Base-by-base conservation (phyloP, 2,797 vertebrate genomes). In the Scolopax bukidnonensis region DNA sequence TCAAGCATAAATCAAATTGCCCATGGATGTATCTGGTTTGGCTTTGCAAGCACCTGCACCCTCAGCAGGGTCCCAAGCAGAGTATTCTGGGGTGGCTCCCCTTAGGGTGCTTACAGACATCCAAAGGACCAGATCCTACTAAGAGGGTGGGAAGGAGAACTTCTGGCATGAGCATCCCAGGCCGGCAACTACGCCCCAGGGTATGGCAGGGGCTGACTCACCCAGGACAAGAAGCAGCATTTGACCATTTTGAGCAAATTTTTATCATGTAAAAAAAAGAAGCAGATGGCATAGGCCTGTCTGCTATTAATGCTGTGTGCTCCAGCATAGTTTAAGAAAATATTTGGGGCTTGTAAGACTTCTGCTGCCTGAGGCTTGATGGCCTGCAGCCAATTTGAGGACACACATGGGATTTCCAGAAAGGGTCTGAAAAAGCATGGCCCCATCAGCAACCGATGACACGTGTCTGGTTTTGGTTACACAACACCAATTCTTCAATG, bases 1-100 rank as follows among this genome's bases (percentile, higher is more conserved):
- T 21, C 0, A 0, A 57, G 51, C 36, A 74, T 21, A 64, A 50
- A 38, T 2, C 3, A 12, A 30, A 23, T 32, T 83, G 79, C 48
- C n/a, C 2, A 0, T 10, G 33, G 76, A 45, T 0, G 0, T 16
- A 15, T 24, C 57, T 50, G 53, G n/a, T 10, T 32, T 0, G 3
- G 40, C 19, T 54, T 47, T n/a, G 48, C 19, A 9, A 64, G 73
- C 43, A 54, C 32, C 33, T 5, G 3, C 48, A 18, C 12, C 32
- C 38, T 53, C 21, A 16, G 12, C 32, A 63, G 73, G 33, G 5
- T 75, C 48, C 53, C 53, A 50, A 3, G 43, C 16, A 14, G n/a
- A 32, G 16, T 11, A 19, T 25, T 65, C n/a, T 64, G 19, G 32
- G 45, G 16, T 1, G 1, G 40, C 43, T 84, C 28, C 51, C 53